Evolutionary conservation across 2,888 invertebrate species (phyloP).

Genomic region (Chouioia cunea): DNA sequence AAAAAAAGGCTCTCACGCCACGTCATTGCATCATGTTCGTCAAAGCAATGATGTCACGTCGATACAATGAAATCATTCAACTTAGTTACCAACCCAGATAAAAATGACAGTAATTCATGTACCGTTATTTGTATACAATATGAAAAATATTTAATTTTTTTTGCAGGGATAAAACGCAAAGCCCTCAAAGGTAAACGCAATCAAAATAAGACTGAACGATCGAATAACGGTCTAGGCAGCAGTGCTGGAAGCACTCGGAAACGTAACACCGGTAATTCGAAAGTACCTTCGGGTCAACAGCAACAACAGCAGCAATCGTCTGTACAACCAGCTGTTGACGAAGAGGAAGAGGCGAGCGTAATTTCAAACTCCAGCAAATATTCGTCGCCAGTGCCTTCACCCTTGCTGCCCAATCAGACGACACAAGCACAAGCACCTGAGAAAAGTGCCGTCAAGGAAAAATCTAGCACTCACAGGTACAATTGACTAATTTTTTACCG

Average conservation of each 20-base stretch:
- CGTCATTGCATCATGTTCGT: background rate
- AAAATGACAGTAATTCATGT: no score
- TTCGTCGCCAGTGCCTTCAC: constrained; percentile 71
- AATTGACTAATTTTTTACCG: background rate
- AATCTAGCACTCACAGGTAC: constrained; percentile 60
- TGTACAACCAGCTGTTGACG: background rate
- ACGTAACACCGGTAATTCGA: constrained; percentile 37
- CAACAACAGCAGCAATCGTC: constrained; percentile 6
- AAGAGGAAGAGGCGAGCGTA: constrained; percentile 68
- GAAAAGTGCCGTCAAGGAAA: constrained; percentile 63
- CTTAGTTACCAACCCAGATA: no score
- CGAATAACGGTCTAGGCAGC: constrained; percentile 53
- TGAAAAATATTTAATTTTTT: no score
- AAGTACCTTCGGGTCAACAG: background rate
- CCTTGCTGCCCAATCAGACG: constrained; percentile 55
- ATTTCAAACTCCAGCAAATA: constrained; percentile 70
- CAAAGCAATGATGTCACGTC: constrained; percentile 2
- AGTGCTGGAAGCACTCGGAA: constrained; percentile 51
- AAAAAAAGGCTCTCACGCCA: background rate
- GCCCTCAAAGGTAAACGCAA: constrained; percentile 67
- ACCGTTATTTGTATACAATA: no score
- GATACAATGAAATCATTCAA: no score
- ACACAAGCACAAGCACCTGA: constrained; percentile 46
- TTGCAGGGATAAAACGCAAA: constrained; percentile 67
- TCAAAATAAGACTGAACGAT: constrained; percentile 59